Evolutionary conservation across 2,888 invertebrate genomes (phyloP), one percentile per base, ranked within the genome.

Genomic region (Seira musarum): DNA sequence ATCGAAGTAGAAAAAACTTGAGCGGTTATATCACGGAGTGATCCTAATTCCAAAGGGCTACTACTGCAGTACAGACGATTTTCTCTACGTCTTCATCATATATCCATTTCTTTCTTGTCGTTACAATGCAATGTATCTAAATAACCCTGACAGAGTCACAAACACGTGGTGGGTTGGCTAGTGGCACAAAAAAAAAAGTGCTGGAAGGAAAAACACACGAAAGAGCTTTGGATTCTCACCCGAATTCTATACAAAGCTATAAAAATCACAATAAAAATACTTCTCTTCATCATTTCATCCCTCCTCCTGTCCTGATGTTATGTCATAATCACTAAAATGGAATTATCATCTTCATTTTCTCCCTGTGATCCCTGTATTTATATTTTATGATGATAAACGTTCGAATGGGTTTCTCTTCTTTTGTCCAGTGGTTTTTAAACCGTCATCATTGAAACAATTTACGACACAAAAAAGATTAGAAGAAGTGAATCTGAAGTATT

Each of bases 1-100:
- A n/a, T n/a, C n/a, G n/a, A n/a, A n/a, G n/a, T n/a, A n/a, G n/a
- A n/a, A n/a, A n/a, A n/a, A n/a, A n/a, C n/a, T n/a, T n/a, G n/a
- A n/a, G n/a, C n/a, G n/a, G n/a, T n/a, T n/a, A n/a, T n/a, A n/a
- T n/a, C 24, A 13, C 13, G 40, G 15, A 74, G 60, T 79, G 79
- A 79, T 79, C 79, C 67, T 68, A 68, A 73, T 79, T 79, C 68
- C 79, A 73, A 40, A 69, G 67, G 79, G 79, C 79, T 79, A 66
- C 66, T n/a, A 69, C 65, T 70, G 53, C 65, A 22, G 53, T 72
- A 72, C 71, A 8, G 40, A 40, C 60, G 49, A 68, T 75, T 63
- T 69, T 69, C n/a, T 63, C n/a, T 24, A 21, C 68, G 46, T 63
- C 67, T 70, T 57, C 65, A 24, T 77, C 77, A 67, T 67, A 40